Percentiles rank a stretch among this genome's conserved stretches.
phyloP scores from a whole-genome alignment of 2,888 invertebrate genomes.

The Antheraea assamensis region DNA sequence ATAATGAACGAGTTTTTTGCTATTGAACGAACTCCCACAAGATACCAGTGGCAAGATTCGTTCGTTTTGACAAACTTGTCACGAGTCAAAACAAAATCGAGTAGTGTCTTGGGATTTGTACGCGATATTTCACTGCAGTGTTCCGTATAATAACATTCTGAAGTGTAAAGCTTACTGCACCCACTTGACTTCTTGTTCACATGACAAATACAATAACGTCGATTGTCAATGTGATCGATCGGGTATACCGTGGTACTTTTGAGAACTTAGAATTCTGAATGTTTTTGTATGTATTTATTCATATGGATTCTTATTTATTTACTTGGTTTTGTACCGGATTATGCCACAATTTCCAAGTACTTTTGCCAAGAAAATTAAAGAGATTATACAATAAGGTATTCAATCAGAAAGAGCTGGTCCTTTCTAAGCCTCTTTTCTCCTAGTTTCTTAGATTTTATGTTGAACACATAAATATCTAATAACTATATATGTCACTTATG shows the following conservation, averaged over 20 bases:
- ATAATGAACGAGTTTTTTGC: slow-evolving; percentile 46
- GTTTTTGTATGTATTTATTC: background rate
- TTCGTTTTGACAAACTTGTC: slow-evolving; percentile 57
- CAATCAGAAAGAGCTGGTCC: too few species aligned
- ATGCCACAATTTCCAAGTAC: background rate
- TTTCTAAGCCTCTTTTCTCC: too few species aligned
- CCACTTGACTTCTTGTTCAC: slow-evolving; percentile 26
- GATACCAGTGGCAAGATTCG: slow-evolving; percentile 45
- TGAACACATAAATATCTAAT: too few species aligned
- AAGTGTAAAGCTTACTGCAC: slow-evolving; percentile 36
- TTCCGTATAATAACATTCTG: slow-evolving; percentile 47
- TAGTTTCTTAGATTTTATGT: too few species aligned
- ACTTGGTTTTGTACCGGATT: background rate
- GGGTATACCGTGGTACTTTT: slow-evolving; percentile 6
- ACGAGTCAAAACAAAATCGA: slow-evolving; percentile 80
- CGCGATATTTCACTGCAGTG: slow-evolving; percentile 54
- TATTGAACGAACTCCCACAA: slow-evolving; percentile 36
- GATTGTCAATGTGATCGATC: slow-evolving; percentile 29
- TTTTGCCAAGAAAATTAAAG: too few species aligned
- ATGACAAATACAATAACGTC: slow-evolving; percentile 4
- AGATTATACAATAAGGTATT: too few species aligned
- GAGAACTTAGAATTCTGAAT: background rate
- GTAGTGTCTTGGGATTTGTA: slow-evolving; percentile 70
- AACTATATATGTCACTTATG: too few species aligned
- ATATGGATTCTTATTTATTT: background rate